Evolutionary conservation across 2,888 invertebrate species (phyloP).

Genomic region (Nephrocerus scutellatus): DNA sequence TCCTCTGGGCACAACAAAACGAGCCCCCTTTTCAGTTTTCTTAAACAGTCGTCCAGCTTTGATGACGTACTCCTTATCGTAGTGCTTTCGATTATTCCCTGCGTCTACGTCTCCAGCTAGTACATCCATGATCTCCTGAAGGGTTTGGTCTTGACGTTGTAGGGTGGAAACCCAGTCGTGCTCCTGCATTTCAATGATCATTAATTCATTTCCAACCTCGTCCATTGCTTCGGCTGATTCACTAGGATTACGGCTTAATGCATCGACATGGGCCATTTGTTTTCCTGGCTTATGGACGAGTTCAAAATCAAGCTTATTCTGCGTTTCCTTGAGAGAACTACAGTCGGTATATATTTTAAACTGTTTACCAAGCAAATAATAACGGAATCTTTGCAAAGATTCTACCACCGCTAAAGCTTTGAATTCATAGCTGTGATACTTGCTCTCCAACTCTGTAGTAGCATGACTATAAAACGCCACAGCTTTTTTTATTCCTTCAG

Average conservation of each 20-base stretch:
- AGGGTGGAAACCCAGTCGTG: constrained; percentile 14
- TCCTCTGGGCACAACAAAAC: constrained; percentile 2
- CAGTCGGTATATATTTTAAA: no score
- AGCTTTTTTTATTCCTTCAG: constrained; percentile 1
- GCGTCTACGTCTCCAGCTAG: not conserved
- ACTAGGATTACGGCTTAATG: not conserved
- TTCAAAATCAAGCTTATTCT: no score
- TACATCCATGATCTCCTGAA: constrained; percentile 3
- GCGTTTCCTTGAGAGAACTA: no score
- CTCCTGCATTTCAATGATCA: constrained; percentile 6
- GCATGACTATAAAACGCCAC: constrained; percentile 11
- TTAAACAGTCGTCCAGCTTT: not conserved
- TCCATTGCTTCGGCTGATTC: constrained; percentile 4
- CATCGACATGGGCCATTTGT: constrained; percentile 2
- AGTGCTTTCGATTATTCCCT: no score
- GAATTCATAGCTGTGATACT: constrained; percentile 19
- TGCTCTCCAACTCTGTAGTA: constrained; percentile 1
- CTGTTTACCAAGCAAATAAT: no score
- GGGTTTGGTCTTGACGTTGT: constrained; percentile 5
- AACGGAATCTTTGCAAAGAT: no score
- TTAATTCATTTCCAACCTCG: constrained; percentile 9
- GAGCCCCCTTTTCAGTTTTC: constrained; percentile 1
- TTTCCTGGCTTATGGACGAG: constrained; percentile 1
- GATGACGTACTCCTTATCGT: constrained; percentile 1
- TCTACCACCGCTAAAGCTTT: no score